Base-by-base conservation (phyloP, 2,113 vertebrate genomes). In the Clinocottus analis region DNA sequence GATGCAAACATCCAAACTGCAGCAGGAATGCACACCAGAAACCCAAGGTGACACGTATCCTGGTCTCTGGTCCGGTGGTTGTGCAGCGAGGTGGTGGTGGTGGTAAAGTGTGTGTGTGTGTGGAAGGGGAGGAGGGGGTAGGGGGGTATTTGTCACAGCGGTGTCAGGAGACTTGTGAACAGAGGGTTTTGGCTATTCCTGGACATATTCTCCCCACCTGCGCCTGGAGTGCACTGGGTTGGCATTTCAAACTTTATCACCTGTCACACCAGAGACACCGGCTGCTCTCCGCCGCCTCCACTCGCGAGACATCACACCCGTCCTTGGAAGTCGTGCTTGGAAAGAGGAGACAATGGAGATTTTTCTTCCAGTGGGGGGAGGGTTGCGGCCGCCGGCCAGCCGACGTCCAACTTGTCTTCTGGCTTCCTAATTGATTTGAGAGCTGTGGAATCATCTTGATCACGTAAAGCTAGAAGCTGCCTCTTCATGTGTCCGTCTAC, bases 191-290 rank as follows among this genome's bases (percentile, higher is more conserved):
- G 77, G 72, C 72, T 85, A 82, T 88, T 90, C 87, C 84, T 90
- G 85, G 87, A 87, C 80, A 71, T 82, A 78, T 82, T 90, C 85
- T 84, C 76, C 72, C 84, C 90, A 89, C 88, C 90, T 91, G 84
- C 37, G 68, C 82, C 86, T 1, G 39, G 47, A 85, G 73, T 29
- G 81, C 71, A 45, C 83, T 35, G 39, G 47, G 72, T 35, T 88
- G 88, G 79, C 85, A 85, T 91, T 92, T 92, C 87, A 85, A 83
- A 88, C 87, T 86, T 92, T 83, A 89, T 92, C 90, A 90, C 88
- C 92, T 89, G 92, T 90, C 91, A 90, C 84, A 47, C 69, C 72
- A 76, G 85, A 85, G 89, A 86, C 87, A 77, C 75, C 27, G 77
- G 73, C 83, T 69, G 79, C 72, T 83, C 76, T 68, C 25, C 1